Evolutionary conservation across 2,888 invertebrate species (phyloP), one percentile per base, ranked within the genome.

Genomic region (Drosophila nr. fundita): DNA sequence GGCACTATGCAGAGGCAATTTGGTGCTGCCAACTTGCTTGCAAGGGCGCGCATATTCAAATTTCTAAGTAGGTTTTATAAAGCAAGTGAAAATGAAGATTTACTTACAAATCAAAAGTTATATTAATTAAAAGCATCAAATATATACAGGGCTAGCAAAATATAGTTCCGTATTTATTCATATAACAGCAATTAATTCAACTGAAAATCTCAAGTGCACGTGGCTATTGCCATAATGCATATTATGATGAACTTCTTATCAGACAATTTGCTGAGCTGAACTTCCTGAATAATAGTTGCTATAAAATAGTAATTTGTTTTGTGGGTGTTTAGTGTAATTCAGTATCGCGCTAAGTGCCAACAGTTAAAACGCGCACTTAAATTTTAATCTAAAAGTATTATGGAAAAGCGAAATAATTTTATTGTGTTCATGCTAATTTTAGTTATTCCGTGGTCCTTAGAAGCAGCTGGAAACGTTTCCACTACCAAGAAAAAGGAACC

Each of bases 401-500:
- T 78, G 78, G 40, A 54, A 50, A 57, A 40, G 15, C 38, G 55
- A 36, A 58, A 24, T 13, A 36, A 24, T 50, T 40, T 53, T 2
- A 53, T 52, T 15, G 49, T 62, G 15, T 5, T 65, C 11, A 15
- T 62, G 15, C 15, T 79, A 5, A 29, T 79, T 13, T 40, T 61
- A 53, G 29, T 40, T 13, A 55, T 79, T 30, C 53, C 68, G 2
- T 64, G 50, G 50, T 30, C 70, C 21, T 27, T 64, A 36, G 61
- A 62, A 32, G 65, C n/a, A 8, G 64, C 60, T 11, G 21, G 48
- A 10, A 29, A 55, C 0, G 7, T 68, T 27, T 36, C 71, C 1
- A 61, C 32, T 54, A 18, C 49, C 1, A 78, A 80, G 42, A 78
- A 76, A 50, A 78, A 76, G 40, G 76, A 80, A 6, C 40, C 68